Base-by-base conservation (phyloP, 2,113 vertebrate species). In the Saguinus midas region DNA sequence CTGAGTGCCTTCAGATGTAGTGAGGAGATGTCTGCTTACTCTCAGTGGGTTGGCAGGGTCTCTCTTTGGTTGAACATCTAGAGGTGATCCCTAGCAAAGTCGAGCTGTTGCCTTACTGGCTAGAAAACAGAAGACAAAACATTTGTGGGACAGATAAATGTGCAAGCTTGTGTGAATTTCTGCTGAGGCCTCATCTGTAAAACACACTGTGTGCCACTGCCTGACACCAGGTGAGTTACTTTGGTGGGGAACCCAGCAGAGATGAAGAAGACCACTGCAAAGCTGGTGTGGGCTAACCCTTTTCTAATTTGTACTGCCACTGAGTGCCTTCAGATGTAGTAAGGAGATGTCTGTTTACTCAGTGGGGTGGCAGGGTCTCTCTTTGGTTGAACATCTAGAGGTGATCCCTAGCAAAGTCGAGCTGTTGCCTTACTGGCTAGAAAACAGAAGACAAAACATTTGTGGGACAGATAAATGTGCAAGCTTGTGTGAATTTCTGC, bases 201-300 rank as follows among this genome's bases (percentile, higher is more conserved):
- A 97, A 91, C 95, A 98, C 97, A 97, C 98, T 20, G 57, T 78
- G 94, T 80, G 87, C 97, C 98, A 97, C 91, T 94, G 55, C 90
- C 98, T 94, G 96, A 97, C 97, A 98, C 96, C 98, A 98, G 98
- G 98, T 98, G 98, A 97, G 98, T 81, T 98, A 80, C 96, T 96
- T 55, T 96, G 94, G 40, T 93, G 73, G 76, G 90, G 85, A 98
- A 98, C 90, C 98, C 97, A 97, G 97, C 97, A 91, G 97, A 98
- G 98, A 98, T 96, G 32, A 85, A 96, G 75, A 86, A 14, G 94
- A 87, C 80, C 87, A 90, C 87, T 72, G 87, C 17, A 2, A 92
- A 92, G 80, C 95, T 43, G 92, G 90, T n/a, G 45, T 35, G 37
- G 64, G 45, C 73, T 35, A 82, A 50, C 81, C 82, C 92, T 57